A percentile compares a stretch with the other conserved stretches of the same genome.
phyloP scores from a whole-genome alignment of 64 coral and sea anemone genomes.

The Acropora tenuis region DNA sequence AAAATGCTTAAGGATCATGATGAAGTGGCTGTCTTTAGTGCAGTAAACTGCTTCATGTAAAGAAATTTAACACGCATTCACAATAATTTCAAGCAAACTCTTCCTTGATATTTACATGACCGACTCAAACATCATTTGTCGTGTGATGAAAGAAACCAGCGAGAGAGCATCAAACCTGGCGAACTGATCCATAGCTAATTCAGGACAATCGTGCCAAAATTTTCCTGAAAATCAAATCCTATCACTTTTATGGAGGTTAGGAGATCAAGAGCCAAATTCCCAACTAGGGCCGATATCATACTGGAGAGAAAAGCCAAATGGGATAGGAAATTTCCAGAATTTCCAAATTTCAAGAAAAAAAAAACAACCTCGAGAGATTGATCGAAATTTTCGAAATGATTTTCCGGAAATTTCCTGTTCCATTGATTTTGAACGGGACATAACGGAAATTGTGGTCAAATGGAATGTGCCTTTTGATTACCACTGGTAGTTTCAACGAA shows the following conservation, averaged over 20 bases:
- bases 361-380: no score
- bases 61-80: constrained; percentile 12
- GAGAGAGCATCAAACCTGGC: constrained; percentile 18
- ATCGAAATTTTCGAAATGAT: no score
- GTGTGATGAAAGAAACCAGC: not conserved
- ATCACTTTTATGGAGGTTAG: constrained; percentile 30
- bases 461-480: no score
- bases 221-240: constrained; percentile 37
- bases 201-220: constrained; percentile 7
- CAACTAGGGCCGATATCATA: no score
- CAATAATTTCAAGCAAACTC: not conserved
- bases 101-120: constrained; percentile 7
- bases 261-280: no score
- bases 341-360: no score
- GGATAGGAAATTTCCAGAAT: no score
- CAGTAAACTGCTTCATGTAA: not conserved
- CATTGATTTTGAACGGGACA: no score
- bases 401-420: no score
- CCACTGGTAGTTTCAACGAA: no score
- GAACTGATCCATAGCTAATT: not conserved
- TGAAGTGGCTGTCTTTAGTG: not conserved
- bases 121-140: constrained; percentile 11
- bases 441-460: no score
- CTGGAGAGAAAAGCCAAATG: no score
- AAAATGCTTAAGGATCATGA: not conserved